Evolutionary conservation across 2,113 vertebrate genomes (phyloP), one percentile per base, ranked within the genome.

Genomic region (Scomber colias): DNA sequence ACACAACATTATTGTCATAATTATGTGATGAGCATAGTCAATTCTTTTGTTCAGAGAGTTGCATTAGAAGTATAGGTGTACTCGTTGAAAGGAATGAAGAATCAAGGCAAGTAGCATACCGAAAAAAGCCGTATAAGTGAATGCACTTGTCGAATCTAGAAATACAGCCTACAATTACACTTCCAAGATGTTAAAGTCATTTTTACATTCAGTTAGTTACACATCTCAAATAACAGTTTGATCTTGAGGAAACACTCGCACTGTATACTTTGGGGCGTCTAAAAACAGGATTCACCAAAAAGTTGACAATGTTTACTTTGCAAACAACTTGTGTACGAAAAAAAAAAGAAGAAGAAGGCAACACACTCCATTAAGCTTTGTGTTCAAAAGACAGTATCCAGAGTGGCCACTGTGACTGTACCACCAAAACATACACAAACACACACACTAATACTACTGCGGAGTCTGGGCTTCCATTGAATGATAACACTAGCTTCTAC

Each of bases 1-100:
- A 93, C 92, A 94, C 93, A 92, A 90, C 84, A 89, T 91, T 88
- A 91, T 83, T 83, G 84, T 84, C 87, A 89, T 90, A 93, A 92
- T 88, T 85, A 90, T 84, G 90, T 88, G 90, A 84, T 87, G 87
- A 86, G 87, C 90, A 91, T 30, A 79, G 67, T 85, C 63, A 67
- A 69, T 82, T 79, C 11, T 78, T 75, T 85, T 85, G 89, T 77
- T 92, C 83, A 79, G 64, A 79, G 64, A 81, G 81, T 84, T 86
- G 84, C 84, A 87, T 90, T 77, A 83, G 87, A 84, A 84, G 87
- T 86, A 87, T 71, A 89, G 79, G 71, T 57, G 81, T 81, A 86
- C 59, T 87, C 56, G 40, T 59, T 57, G 67, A 78, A 82, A 91
- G 88, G 91, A 93, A 92, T 90, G 91, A 85, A 87, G 88, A 87